These are phyloP conservation scores for Calliphora vicina DNA, from an alignment of 1,140 invertebrate genomes.

Conservation along the genomic window DNA sequence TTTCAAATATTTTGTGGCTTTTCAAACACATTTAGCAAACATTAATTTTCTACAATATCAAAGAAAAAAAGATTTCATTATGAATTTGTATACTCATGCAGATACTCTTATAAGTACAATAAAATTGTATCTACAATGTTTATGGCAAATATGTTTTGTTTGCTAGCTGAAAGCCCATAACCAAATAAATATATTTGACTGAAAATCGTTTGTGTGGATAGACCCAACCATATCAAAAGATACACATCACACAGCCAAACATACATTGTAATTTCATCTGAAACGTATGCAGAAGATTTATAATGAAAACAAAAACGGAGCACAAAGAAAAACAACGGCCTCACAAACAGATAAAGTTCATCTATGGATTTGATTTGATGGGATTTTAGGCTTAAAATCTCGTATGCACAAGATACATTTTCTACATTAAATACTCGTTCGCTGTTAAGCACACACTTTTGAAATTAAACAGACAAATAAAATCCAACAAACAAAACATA, in stretches of 20 bases:
- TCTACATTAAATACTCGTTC: background rate
- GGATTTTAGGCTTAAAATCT: background rate
- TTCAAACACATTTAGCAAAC: too few relatives aligned
- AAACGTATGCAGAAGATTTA: background rate
- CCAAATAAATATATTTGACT: background rate
- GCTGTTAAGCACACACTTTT: background rate
- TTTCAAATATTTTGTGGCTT: too few relatives aligned
- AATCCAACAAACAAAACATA: too few relatives aligned
- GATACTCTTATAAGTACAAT: too few relatives aligned
- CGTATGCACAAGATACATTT: too few relatives aligned
- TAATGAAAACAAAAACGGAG: background rate
- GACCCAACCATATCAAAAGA: too few relatives aligned
- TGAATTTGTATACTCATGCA: too few relatives aligned
- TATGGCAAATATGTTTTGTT: too few relatives aligned
- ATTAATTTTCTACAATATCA: too few relatives aligned
- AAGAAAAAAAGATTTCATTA: too few relatives aligned
- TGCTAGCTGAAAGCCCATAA: background rate
- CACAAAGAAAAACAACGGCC: background rate
- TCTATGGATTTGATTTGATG: background rate
- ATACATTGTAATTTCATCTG: background rate
- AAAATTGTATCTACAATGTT: too few relatives aligned
- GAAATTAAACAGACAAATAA: background rate
- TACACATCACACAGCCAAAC: too few relatives aligned
- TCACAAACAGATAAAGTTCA: background rate
- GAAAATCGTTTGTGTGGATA: background rate